These are phyloP conservation scores for Arctocebus calabarensis DNA, from an alignment of 2,797 vertebrate species.

Conservation along the genomic window DNA sequence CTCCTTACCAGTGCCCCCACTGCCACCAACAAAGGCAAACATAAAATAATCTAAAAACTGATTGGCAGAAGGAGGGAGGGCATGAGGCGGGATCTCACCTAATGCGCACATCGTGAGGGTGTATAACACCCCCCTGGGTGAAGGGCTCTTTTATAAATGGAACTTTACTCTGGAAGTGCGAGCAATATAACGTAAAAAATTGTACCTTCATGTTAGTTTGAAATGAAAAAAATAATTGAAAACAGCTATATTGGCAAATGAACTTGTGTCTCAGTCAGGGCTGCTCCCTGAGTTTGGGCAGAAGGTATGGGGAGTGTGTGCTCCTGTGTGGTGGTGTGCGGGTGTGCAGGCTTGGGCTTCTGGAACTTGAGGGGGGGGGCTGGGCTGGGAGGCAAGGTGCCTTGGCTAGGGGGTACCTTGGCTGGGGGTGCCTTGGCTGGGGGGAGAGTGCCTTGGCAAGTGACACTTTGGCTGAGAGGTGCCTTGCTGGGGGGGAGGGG, in stretches of 20 bases:
- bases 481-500: background rate
- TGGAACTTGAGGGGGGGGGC: background rate
- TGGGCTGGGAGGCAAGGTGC: too few species aligned
- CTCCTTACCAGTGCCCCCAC: background rate
- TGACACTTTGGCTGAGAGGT: too few species aligned
- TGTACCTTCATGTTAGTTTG: too few species aligned
- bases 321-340: background rate
- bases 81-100: background rate
- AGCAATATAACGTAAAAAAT: too few species aligned
- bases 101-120: too few species aligned
- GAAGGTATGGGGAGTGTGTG: background rate
- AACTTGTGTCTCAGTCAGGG: background rate
- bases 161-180: too few species aligned
- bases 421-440: too few species aligned
- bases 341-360: background rate
- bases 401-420: too few species aligned
- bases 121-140: too few species aligned
- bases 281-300: background rate
- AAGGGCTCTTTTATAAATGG: too few species aligned
- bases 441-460: too few species aligned
- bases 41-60: background rate
- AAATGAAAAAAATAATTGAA: background rate
- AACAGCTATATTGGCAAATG: slow-evolving; percentile 24
- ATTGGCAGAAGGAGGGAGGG: too few species aligned
- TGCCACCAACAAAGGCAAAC: background rate